Conservation (phyloP, 2,888 invertebrate genomes). For the Glyphotaelius pellucidus region DNA sequence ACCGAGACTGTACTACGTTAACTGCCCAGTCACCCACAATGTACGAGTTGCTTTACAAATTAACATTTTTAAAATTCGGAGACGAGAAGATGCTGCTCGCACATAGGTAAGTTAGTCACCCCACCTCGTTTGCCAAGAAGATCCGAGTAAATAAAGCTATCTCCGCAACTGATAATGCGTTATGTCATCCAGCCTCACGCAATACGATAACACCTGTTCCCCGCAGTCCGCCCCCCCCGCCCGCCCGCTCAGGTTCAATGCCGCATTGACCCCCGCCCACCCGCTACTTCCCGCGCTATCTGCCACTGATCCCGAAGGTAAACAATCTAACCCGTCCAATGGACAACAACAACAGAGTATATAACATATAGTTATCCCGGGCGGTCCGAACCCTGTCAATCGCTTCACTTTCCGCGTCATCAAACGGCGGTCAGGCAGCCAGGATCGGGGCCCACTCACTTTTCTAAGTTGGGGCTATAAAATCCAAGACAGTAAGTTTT, state of each 20-base stretch:
- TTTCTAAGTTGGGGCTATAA: neutral
- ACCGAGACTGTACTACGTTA: neutral
- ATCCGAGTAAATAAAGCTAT: constrained; percentile 27
- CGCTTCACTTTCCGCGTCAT: neutral
- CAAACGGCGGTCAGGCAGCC: neutral
- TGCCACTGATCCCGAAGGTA: neutral
- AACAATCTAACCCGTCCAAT: neutral
- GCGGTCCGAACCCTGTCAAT: neutral
- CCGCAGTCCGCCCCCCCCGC: neutral
- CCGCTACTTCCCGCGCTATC: neutral
- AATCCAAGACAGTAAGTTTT: neutral
- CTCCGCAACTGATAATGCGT: constrained; percentile 7
- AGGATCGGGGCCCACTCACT: neutral
- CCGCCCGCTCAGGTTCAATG: constrained; percentile 20
- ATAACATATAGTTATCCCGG: neutral
- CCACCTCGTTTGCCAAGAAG: neutral
- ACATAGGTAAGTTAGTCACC: neutral
- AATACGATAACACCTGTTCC: neutral
- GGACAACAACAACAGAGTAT: neutral
- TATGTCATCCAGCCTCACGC: constrained; percentile 22
- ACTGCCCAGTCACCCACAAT: neutral
- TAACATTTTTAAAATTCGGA: neutral
- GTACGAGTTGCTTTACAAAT: neutral
- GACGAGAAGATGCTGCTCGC: neutral
- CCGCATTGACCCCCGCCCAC: neutral